phyloP scores from a whole-genome alignment of 2,113 vertebrate genomes.

The Nyctereutes procyonoides region DNA sequence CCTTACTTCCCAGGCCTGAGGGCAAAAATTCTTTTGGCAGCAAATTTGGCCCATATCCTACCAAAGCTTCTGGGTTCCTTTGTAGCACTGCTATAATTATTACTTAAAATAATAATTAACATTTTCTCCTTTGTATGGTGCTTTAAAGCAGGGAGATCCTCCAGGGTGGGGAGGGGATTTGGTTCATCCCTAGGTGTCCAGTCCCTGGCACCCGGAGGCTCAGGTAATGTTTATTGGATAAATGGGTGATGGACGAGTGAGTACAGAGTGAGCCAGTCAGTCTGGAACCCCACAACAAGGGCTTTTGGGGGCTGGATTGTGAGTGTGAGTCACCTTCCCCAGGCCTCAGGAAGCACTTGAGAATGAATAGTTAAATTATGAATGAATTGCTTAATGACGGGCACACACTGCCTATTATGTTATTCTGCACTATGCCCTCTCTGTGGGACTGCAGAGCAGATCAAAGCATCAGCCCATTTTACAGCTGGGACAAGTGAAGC shows the following conservation, averaged over 20 bases:
- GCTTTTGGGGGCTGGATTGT: too few relatives aligned
- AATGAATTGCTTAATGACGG: constrained; percentile 63
- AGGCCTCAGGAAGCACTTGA: neutral
- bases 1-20: neutral
- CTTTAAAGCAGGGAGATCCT: constrained; percentile 22
- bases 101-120: constrained; percentile 77
- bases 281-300: neutral
- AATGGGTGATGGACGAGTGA: neutral
- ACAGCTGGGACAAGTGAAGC: neutral
- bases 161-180: neutral
- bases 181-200: neutral
- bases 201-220: neutral
- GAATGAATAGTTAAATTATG: constrained; percentile 11
- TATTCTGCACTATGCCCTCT: neutral
- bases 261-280: neutral
- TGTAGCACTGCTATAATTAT: constrained; percentile 64
- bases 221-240: neutral
- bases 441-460: neutral
- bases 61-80: neutral
- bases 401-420: neutral
- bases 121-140: neutral
- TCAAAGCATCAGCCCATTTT: neutral
- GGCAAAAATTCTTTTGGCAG: constrained; percentile 58
- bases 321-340: neutral
- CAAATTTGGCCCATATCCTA: neutral